phyloP scores from a whole-genome alignment of 1,140 invertebrate species.

The Triops cancriformis region DNA sequence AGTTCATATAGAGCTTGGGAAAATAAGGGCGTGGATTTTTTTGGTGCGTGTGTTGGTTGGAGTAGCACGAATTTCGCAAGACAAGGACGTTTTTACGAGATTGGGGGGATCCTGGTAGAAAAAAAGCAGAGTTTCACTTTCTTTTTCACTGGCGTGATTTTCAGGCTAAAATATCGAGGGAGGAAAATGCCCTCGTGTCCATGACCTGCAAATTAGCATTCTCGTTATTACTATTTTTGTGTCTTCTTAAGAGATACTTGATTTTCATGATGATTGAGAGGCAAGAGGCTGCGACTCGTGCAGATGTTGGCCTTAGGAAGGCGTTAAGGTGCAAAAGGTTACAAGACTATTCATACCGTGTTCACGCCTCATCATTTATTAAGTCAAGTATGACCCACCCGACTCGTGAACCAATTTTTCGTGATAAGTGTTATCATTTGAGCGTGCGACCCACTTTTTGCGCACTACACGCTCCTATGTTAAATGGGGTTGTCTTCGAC shows the following conservation, averaged over 20 bases:
- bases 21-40: neutral
- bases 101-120: neutral
- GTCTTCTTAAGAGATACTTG: neutral
- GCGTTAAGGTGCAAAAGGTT: neutral
- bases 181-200: neutral
- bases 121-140: neutral
- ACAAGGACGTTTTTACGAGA: neutral
- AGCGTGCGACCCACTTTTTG: constrained; percentile 9
- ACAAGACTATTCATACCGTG: neutral
- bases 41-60: neutral
- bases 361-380: constrained; percentile 1
- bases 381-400: neutral
- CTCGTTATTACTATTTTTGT: neutral
- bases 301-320: neutral
- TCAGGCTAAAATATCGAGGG: neutral
- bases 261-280: too few relatives aligned
- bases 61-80: neutral
- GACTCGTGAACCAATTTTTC: neutral
- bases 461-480: neutral
- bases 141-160: neutral
- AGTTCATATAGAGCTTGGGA: neutral
- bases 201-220: neutral
- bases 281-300: too few relatives aligned
- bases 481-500: too few relatives aligned
- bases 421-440: neutral